Base-by-base conservation (phyloP, 2,888 invertebrate species). In the Busseola fusca region DNA sequence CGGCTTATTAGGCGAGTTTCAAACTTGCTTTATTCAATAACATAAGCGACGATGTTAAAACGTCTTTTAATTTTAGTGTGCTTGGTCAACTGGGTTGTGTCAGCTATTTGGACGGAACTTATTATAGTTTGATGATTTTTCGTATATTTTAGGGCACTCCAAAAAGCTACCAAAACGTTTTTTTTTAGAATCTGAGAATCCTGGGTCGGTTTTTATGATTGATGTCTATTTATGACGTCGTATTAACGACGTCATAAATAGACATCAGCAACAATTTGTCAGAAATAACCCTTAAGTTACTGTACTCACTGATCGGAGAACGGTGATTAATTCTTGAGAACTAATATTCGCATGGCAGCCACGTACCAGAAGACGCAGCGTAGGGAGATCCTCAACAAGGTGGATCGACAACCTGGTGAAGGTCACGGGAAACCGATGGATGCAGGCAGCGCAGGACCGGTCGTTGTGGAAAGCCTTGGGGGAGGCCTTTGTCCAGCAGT, bases 1-100 rank as follows among this genome's bases (percentile, higher is more conserved):
- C 76, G 83, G 83, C 86, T 87, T 89, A 89, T 89, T 88, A 89
- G 84, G 84, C 76, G 82, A 87, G 83, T 87, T 87, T 86, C 78
- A 81, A 87, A 87, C 84, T 86, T 82, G 73, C 75, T 81, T 88
- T 86, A 87, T 87, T 88, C 79, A 87, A 87, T 87, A 86, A 84
- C 77, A 81, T 83, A 84, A 87, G 82, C 72, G 68, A 27, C 7
- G 56, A 74, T 80, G 37, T 68, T 74, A 70, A 66, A 78, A 70
- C 37, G 54, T 64, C 45, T 73, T 81, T 76, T 72, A 48, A 69
- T 72, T 72, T 69, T 71, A 63, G 70, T 68, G 69, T 40, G 16
- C 10, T 18, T 58, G 60, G 37, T 56, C 45, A 63, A 57, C 54
- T 78, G 45, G 30, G 60, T 60, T 69, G 14, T 64, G 6, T 1